phyloP scores from a whole-genome alignment of 30 jellyfish, hydroid and myxozoan species.

The Sanderia malayensis region DNA sequence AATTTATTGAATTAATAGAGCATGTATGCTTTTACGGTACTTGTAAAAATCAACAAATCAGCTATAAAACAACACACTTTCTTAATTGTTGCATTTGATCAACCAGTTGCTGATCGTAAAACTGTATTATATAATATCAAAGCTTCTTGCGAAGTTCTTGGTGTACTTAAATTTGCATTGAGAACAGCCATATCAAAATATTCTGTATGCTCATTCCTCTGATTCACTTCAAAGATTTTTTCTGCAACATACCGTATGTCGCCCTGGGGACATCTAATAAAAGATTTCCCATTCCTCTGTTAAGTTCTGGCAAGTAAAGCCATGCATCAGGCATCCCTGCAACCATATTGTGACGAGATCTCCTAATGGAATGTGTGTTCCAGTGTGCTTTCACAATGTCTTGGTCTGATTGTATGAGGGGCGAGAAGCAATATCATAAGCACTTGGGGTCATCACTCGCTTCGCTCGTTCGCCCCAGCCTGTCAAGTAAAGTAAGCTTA shows the following conservation, averaged over 20 bases:
- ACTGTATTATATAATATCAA: neutral
- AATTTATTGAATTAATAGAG: too few relatives aligned
- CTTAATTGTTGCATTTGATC: neutral
- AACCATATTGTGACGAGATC: neutral
- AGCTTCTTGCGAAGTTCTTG: constrained; percentile 13
- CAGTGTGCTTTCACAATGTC: constrained; percentile 39
- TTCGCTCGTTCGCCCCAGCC: too few relatives aligned
- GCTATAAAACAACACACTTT: too few relatives aligned
- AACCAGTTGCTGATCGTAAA: constrained; percentile 17
- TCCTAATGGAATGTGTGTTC: constrained; percentile 26
- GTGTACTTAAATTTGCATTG: neutral
- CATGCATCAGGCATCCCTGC: neutral
- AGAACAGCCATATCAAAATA: constrained; percentile 3
- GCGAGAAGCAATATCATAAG: constrained; percentile 24
- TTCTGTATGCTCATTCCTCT: neutral
- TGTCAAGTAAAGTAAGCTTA: too few relatives aligned
- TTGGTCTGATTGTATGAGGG: constrained; percentile 22
- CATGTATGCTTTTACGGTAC: too few relatives aligned
- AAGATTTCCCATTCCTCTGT: neutral
- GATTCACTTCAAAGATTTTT: neutral
- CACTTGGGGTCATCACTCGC: too few relatives aligned
- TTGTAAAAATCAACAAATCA: too few relatives aligned
- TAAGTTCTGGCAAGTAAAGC: neutral
- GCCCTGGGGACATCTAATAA: neutral
- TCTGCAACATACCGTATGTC: constrained; percentile 4